Conservation (phyloP, 64 coral and sea anemone genomes). For the Stichodactyla helianthus region DNA sequence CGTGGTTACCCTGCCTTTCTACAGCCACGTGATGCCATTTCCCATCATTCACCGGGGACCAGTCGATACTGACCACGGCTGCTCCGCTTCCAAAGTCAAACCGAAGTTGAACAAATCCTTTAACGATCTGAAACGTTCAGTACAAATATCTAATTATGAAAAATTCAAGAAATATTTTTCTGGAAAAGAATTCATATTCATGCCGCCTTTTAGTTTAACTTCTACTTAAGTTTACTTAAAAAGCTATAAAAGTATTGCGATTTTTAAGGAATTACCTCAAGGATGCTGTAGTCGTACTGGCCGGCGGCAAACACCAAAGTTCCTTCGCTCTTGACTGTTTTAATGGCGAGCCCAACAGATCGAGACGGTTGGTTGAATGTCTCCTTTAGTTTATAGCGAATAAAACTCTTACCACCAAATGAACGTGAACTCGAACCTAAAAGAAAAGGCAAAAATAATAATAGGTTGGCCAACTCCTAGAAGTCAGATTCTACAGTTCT, state of each 20-base stretch:
- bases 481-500: no score
- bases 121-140: conserved; percentile 57
- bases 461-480: neutral
- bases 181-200: neutral
- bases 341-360: conserved; percentile 76
- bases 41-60: conserved; percentile 73
- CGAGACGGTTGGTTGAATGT: conserved; percentile 73
- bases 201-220: no score
- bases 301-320: conserved; percentile 92
- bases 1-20: conserved; percentile 91
- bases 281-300: conserved; percentile 89
- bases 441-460: neutral
- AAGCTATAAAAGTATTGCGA: no score
- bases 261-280: conserved; percentile 58
- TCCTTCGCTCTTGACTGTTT: conserved; percentile 62
- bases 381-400: conserved; percentile 71
- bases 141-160: neutral
- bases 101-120: conserved; percentile 80
- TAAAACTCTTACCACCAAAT: conserved; percentile 64
- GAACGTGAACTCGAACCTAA: conserved; percentile 58
- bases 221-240: no score
- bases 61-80: conserved; percentile 79
- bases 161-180: neutral
- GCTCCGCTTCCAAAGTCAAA: conserved; percentile 95
- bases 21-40: conserved; percentile 96